A percentile compares a stretch with the other conserved stretches of the same genome.
Evolutionary conservation across 2,888 invertebrate species (phyloP).

Genomic region (Catocala fraxini): DNA sequence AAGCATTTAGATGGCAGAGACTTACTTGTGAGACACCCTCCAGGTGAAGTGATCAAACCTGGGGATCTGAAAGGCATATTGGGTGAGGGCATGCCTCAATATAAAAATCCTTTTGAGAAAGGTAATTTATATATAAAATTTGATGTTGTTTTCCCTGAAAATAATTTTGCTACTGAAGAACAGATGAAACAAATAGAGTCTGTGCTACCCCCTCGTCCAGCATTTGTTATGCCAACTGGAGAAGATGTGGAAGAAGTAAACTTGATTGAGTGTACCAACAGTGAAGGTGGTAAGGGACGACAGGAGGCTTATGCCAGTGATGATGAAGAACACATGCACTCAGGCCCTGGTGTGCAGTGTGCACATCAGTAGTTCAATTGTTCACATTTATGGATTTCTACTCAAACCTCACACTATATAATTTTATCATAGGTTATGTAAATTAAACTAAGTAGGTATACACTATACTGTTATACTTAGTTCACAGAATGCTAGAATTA

Average conservation of each 20-base stretch:
- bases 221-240: slow-evolving; percentile 91
- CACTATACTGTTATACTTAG: slow-evolving; percentile 58
- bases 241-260: slow-evolving; percentile 96
- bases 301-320: slow-evolving; percentile 92
- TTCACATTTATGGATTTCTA: slow-evolving; percentile 68
- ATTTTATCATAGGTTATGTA: slow-evolving; percentile 79
- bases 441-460: slow-evolving; percentile 62
- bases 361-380: slow-evolving; percentile 91
- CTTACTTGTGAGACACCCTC: slow-evolving; percentile 91
- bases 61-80: slow-evolving; percentile 92
- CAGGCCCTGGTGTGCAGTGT: slow-evolving; percentile 91
- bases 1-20: slow-evolving; percentile 96
- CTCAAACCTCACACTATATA: slow-evolving; percentile 79
- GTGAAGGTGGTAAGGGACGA: slow-evolving; percentile 84
- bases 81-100: slow-evolving; percentile 97
- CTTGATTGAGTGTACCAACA: slow-evolving; percentile 91
- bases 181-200: slow-evolving; percentile 91
- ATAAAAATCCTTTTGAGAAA: slow-evolving; percentile 94
- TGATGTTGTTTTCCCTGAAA: slow-evolving; percentile 94
- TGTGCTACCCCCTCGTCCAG: slow-evolving; percentile 91
- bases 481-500: slow-evolving; percentile 60
- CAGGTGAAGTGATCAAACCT: slow-evolving; percentile 95
- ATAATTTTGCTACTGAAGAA: slow-evolving; percentile 91
- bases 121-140: slow-evolving; percentile 96
- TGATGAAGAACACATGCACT: slow-evolving; percentile 86